Conservation (phyloP, 2,797 vertebrate species). For the Anguilla marmorata region DNA sequence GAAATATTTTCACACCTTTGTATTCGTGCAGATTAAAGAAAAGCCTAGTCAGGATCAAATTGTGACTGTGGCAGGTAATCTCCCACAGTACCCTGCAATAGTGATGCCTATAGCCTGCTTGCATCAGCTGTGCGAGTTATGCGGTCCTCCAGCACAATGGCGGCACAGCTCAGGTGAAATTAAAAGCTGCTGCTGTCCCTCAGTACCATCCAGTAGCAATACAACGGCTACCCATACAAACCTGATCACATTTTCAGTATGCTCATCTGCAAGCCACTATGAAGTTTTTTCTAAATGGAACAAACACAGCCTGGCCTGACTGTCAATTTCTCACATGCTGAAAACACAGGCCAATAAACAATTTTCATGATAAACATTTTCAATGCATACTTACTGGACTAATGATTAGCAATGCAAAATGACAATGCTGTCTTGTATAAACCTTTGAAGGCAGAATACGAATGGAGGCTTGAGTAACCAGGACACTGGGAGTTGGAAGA, state of each 20-base stretch:
- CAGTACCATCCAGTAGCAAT: background rate
- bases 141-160: background rate
- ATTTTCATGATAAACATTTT: conserved; percentile 3
- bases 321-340: background rate
- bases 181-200: background rate
- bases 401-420: background rate
- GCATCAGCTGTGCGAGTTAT: background rate
- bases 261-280: background rate
- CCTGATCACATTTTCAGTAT: background rate
- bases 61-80: background rate
- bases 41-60: background rate
- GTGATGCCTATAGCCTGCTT: background rate
- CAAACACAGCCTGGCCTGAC: background rate
- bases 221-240: background rate
- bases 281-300: background rate
- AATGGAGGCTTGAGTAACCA: background rate
- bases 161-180: background rate
- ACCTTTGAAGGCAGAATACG: background rate
- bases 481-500: background rate
- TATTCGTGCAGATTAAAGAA: background rate
- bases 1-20: background rate
- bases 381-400: background rate
- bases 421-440: background rate
- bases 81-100: background rate
- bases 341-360: background rate